Evolutionary conservation across 2,113 vertebrate genomes (phyloP), one percentile per base, ranked within the genome.

Genomic region (Nymphicus hollandicus): DNA sequence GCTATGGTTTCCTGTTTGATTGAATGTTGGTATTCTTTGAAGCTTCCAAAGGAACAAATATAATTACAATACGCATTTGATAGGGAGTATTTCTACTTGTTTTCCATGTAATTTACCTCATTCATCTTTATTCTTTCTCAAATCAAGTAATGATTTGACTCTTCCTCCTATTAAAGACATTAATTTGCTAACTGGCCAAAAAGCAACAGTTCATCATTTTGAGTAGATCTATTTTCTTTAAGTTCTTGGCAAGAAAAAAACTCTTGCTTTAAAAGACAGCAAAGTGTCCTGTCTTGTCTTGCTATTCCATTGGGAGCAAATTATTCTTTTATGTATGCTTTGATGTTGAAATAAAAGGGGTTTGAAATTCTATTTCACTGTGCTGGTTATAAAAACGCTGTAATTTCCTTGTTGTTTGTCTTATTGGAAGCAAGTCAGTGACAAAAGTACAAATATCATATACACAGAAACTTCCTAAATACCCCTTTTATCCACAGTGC

Each of bases 321-420:
- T 64, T 4, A 93, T 79, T 91, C 96, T 97, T 97, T 98, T 89
- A 96, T 97, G 96, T 94, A 8, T 7, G 64, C 97, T 98, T 97
- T 97, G 97, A 98, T 97, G 97, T 96, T 81, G 87, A 97, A 97
- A 97, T 97, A 95, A 96, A 97, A 97, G 89, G 82, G 41, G 5
- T 49, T 83, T 97, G 17, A 81, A 91, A 93, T 22, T 83, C 89
- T 76, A 73, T 94, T 94, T 88, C 76, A 74, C 88, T 69, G 55
- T 60, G 65, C 91, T 88, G 52, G 84, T 56, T 86, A 89, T 94
- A 93, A 94, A 96, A 96, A 91, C 50, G 90, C 53, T 83, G 91
- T 94, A 87, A 97, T 93, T 96, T 97, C 94, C 95, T 94, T 96
- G 81, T 93, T 95, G 84, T 86, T 96, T 92, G 72, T 95, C 94